A percentile compares a stretch with the other conserved stretches of the same genome.
These are phyloP conservation scores for Albula goreensis DNA, from an alignment of 2,113 vertebrate species.

Conservation along the genomic window DNA sequence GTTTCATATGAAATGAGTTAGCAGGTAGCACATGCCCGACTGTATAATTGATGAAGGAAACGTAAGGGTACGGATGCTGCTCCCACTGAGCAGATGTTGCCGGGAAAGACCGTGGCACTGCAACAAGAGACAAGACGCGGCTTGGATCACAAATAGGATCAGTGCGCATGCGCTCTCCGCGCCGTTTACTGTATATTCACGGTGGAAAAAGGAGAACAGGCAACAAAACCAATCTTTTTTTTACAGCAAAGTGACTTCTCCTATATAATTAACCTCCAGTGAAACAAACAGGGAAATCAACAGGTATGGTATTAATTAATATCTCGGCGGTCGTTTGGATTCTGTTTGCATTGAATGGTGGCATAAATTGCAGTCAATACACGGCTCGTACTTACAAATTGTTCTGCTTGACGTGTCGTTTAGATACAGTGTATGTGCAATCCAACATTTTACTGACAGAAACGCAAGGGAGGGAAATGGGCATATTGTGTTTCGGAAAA, in stretches of 20 bases:
- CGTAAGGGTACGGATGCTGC: slow-evolving; percentile 44
- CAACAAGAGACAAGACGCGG: slow-evolving; percentile 91
- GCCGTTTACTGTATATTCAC: slow-evolving; percentile 85
- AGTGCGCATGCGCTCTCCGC: slow-evolving; percentile 88
- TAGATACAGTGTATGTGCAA: slow-evolving; percentile 40
- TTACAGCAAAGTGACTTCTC: slow-evolving; percentile 62
- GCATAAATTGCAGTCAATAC: slow-evolving; percentile 59
- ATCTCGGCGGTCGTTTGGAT: slow-evolving; percentile 45
- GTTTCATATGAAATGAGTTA: neutral
- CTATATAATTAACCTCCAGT: slow-evolving; percentile 69
- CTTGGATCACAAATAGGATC: slow-evolving; percentile 84
- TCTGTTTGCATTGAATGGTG: slow-evolving; percentile 42
- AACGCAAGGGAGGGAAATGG: slow-evolving; percentile 32
- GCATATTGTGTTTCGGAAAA: neutral
- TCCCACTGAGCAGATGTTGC: slow-evolving; percentile 72
- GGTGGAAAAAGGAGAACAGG: slow-evolving; percentile 70
- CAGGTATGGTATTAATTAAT: slow-evolving; percentile 72
- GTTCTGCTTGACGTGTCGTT: slow-evolving; percentile 64
- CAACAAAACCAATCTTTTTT: slow-evolving; percentile 68
- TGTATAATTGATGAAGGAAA: slow-evolving; percentile 33
- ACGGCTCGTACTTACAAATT: slow-evolving; percentile 53
- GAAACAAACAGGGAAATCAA: slow-evolving; percentile 68
- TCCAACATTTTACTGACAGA: slow-evolving; percentile 43
- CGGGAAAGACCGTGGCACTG: slow-evolving; percentile 76
- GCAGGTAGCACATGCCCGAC: slow-evolving; percentile 20